Evolutionary conservation across 64 coral and sea anemone species (phyloP).

Genomic region (Montipora cactus): DNA sequence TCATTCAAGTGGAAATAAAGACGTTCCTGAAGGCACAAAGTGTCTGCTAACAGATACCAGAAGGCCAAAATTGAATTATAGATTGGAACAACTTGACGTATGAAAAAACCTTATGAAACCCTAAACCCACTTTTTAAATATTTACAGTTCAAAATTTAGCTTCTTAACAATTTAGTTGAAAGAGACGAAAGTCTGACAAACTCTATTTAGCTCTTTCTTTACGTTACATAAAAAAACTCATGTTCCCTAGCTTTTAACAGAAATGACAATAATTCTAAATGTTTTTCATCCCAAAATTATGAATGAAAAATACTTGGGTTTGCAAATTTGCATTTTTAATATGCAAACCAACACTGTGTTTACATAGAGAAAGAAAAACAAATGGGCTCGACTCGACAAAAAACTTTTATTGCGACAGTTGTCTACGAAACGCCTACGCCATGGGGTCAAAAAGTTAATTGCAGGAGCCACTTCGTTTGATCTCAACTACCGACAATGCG

Average conservation of each 20-base stretch:
- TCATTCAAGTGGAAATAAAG: neutral
- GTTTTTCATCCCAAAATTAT: neutral
- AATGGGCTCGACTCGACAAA: neutral
- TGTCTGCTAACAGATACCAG: neutral
- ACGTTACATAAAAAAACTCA: no score
- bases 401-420: neutral
- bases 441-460: neutral
- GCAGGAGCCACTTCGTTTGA: neutral
- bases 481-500: neutral
- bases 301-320: neutral
- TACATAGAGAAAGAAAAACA: neutral
- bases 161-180: no score
- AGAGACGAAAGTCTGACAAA: no score
- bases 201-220: no score
- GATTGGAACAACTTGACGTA: neutral
- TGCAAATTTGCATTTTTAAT: slow-evolving; percentile 48
- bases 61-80: neutral
- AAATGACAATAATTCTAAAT: neutral
- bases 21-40: neutral
- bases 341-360: neutral
- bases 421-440: neutral
- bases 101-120: neutral
- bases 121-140: neutral
- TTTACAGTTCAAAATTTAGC: neutral
- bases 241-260: neutral